A percentile compares a stretch with the other conserved stretches of the same genome.
phyloP scores from a whole-genome alignment of 2,888 invertebrate genomes.

The Latheticus oryzae region DNA sequence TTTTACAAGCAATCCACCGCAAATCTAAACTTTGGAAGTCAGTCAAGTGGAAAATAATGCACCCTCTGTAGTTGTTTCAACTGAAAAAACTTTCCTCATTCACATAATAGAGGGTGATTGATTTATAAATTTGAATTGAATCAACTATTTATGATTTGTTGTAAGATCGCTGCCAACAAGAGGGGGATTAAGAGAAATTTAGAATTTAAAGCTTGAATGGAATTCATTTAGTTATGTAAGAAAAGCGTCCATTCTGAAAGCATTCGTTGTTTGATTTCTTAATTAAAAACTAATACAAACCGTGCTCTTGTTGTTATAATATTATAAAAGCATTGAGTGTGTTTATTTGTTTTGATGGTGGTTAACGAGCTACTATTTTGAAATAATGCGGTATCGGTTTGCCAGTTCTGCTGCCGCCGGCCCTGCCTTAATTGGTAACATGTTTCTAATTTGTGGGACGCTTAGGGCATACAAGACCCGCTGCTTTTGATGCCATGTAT shows the following conservation, averaged over 20 bases:
- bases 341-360: slow-evolving; percentile 52
- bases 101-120: too few relatives aligned
- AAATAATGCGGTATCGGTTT: slow-evolving; percentile 53
- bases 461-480: slow-evolving; percentile 57
- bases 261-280: slow-evolving; percentile 45
- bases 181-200: too few relatives aligned
- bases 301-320: slow-evolving; percentile 47
- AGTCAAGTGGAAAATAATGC: slow-evolving; percentile 6
- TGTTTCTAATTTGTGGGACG: slow-evolving; percentile 61
- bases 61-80: slow-evolving; percentile 11
- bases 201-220: too few relatives aligned
- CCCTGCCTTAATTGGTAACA: slow-evolving; percentile 60
- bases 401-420: slow-evolving; percentile 49
- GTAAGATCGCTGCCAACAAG: too few relatives aligned
- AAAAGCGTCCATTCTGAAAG: slow-evolving; percentile 28
- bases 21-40: slow-evolving; percentile 7
- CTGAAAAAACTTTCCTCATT: slow-evolving; percentile 3
- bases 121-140: too few relatives aligned
- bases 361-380: slow-evolving; percentile 51
- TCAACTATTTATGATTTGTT: too few relatives aligned
- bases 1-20: too few relatives aligned
- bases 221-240: neutral
- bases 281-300: slow-evolving; percentile 50
- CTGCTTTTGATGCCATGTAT: slow-evolving; percentile 48
- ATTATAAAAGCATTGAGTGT: slow-evolving; percentile 50